Conservation (phyloP, 2,113 vertebrate genomes). For the Azemiops feae region DNA sequence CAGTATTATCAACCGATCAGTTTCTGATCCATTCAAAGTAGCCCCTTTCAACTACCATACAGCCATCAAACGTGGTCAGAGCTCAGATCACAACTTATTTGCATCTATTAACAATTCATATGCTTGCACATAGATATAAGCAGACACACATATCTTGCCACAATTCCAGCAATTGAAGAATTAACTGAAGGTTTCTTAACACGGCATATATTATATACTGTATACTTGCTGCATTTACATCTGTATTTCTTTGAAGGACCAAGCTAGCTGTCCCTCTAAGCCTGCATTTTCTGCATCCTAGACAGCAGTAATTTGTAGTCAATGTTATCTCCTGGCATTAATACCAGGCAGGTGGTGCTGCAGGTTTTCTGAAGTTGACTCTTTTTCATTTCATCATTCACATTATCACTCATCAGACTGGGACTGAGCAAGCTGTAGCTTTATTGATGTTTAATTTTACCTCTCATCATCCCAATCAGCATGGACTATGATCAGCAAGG, state of each 20-base stretch:
- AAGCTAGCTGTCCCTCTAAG: not conserved
- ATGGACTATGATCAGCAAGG: not conserved
- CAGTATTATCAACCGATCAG: not conserved
- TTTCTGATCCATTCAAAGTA: not conserved
- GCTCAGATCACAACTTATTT: not conserved
- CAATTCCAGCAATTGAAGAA: not conserved
- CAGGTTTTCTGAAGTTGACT: not conserved
- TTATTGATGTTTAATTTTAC: not conserved
- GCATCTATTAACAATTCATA: not conserved
- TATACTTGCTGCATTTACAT: not conserved
- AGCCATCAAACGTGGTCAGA: not conserved
- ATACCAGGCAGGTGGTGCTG: not conserved
- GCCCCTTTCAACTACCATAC: not conserved
- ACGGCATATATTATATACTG: not conserved
- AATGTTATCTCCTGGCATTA: not conserved
- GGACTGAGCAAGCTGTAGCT: not conserved
- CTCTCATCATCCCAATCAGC: not conserved
- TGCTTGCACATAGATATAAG: not conserved
- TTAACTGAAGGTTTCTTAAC: not conserved
- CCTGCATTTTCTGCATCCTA: not conserved
- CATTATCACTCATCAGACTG: not conserved
- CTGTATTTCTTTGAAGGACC: not conserved
- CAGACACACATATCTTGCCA: not conserved
- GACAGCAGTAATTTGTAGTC: not conserved
- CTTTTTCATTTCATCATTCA: not conserved